phyloP scores from a whole-genome alignment of 2,113 vertebrate genomes.

The Podiceps cristatus region DNA sequence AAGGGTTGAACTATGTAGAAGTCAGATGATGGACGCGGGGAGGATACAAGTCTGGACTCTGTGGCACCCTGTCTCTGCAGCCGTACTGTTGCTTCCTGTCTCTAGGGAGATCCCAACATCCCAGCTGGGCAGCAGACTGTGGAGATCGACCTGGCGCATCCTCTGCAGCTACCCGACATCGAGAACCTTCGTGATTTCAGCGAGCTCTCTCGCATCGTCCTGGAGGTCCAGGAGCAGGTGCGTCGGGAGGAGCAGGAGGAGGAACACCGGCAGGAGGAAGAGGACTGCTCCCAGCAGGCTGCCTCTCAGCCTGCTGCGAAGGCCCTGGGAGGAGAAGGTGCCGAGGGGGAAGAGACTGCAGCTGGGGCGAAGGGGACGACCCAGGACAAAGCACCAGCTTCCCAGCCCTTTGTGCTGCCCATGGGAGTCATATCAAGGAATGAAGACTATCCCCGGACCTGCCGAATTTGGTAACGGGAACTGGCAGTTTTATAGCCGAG shows the following conservation, averaged over 20 bases:
- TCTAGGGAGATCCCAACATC: conserved; percentile 96
- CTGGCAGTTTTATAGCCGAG: background rate
- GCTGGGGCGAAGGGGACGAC: background rate
- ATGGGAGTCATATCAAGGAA: conserved; percentile 92
- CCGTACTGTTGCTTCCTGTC: background rate
- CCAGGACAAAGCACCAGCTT: conserved; percentile 11
- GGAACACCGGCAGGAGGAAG: background rate
- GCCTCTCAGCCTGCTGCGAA: background rate
- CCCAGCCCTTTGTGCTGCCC: conserved; percentile 89
- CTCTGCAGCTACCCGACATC: conserved; percentile 86
- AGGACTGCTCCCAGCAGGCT: background rate
- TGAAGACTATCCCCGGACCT: conserved; percentile 93
- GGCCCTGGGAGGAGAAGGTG: background rate
- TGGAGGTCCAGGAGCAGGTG: conserved; percentile 85
- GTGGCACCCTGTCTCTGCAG: background rate
- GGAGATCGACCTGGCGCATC: conserved; percentile 87
- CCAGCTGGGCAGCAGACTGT: conserved; percentile 95
- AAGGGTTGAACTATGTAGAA: accelerated
- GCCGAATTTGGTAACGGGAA: conserved; percentile 87
- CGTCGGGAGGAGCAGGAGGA: conserved; percentile 77
- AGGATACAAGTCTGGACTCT: background rate
- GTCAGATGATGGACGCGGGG: accelerated
- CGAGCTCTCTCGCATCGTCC: conserved; percentile 88
- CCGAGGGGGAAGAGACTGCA: background rate
- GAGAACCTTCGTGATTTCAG: conserved; percentile 88